These are phyloP conservation scores for Stomatorhinus walkeri DNA, from an alignment of 2,797 vertebrate species.

Conservation along the genomic window DNA sequence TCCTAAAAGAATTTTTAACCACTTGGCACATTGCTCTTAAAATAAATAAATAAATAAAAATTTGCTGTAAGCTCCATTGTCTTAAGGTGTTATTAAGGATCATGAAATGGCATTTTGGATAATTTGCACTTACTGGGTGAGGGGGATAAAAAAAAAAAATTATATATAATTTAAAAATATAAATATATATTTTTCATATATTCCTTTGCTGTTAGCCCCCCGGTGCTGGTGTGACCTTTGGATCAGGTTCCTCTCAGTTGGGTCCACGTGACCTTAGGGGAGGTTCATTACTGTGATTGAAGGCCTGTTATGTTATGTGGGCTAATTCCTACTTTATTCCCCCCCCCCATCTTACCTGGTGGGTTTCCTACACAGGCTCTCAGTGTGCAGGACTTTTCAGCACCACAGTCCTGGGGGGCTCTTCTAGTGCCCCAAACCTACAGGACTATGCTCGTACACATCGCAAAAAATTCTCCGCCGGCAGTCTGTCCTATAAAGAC, in stretches of 20 bases:
- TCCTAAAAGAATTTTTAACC: not conserved
- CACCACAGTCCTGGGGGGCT: constrained; percentile 97
- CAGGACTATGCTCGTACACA: constrained; percentile 98
- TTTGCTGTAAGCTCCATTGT: not conserved
- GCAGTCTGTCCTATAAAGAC: constrained; percentile 96
- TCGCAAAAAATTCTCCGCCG: constrained; percentile 91
- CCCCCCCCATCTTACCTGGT: constrained; percentile 41
- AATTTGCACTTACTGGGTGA: not conserved
- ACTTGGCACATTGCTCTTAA: not conserved
- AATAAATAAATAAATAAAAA: not conserved
- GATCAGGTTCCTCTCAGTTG: constrained; percentile 28
- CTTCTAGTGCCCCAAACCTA: constrained; percentile 98
- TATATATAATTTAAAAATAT: no score
- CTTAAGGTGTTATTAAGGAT: not conserved
- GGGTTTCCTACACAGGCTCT: constrained; percentile 76
- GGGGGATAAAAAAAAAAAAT: not conserved
- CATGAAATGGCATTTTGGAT: not conserved
- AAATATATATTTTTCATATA: not conserved
- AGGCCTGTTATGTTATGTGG: constrained; percentile 57
- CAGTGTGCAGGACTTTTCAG: constrained; percentile 99
- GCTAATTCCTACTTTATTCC: constrained; percentile 60
- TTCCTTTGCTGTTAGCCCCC: not conserved
- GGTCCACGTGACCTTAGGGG: not conserved
- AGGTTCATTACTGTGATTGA: constrained; percentile 36
- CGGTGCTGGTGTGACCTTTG: constrained; percentile 22